A percentile compares a stretch with the other conserved stretches of the same genome.
phyloP scores from a whole-genome alignment of 2,888 invertebrate species.

The Campopleginae sp. region DNA sequence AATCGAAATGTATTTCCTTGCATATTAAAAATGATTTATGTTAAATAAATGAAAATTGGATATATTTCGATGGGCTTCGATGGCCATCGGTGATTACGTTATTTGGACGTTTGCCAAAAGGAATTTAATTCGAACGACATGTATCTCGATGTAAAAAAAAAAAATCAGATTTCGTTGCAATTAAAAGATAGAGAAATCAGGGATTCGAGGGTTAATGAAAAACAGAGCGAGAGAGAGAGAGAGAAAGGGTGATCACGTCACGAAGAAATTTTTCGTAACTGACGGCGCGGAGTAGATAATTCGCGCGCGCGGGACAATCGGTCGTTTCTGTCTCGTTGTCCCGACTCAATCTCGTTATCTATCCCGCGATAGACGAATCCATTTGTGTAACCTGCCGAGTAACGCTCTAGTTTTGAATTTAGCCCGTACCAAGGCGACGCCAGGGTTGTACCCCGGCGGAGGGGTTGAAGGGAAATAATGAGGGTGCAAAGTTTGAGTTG shows the following conservation, averaged over 20 bases:
- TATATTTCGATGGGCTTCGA: slow-evolving; percentile 12
- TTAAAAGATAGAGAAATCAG: neutral
- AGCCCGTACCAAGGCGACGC: slow-evolving; percentile 42
- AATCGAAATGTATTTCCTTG: neutral
- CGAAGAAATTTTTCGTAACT: slow-evolving; percentile 15
- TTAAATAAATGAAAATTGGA: slow-evolving; percentile 13
- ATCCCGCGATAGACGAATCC: slow-evolving; percentile 60
- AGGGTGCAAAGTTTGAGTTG: slow-evolving; percentile 64
- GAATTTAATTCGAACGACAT: slow-evolving; percentile 31
- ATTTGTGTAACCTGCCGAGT: slow-evolving; percentile 49
- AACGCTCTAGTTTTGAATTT: slow-evolving; percentile 61
- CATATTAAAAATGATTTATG: slow-evolving; percentile 7
- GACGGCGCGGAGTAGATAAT: slow-evolving; percentile 25
- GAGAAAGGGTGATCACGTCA: neutral
- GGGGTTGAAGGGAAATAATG: slow-evolving; percentile 41
- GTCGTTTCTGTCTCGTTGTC: slow-evolving; percentile 42
- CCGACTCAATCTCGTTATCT: slow-evolving; percentile 56
- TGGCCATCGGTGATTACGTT: slow-evolving; percentile 10
- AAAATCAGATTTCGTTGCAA: neutral
- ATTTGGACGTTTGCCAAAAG: slow-evolving; percentile 30
- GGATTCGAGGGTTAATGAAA: neutral
- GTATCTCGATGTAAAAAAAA: neutral
- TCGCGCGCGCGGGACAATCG: slow-evolving; percentile 43
- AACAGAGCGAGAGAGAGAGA: neutral
- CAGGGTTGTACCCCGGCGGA: neutral